phyloP scores from a whole-genome alignment of 2,797 vertebrate genomes.

The Microhierax caerulescens region DNA sequence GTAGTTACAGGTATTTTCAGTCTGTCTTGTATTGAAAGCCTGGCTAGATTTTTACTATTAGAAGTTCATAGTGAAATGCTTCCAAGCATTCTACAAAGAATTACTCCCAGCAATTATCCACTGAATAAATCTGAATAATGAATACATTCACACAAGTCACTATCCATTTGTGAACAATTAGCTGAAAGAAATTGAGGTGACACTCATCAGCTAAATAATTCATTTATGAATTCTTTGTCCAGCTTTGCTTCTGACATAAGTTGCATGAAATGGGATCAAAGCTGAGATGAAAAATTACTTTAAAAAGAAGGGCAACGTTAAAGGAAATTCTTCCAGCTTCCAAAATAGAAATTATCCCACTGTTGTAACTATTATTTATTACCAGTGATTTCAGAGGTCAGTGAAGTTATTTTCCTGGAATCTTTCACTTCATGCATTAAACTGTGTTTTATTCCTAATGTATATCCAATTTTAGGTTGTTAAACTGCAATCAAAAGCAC shows the following conservation, averaged over 20 bases:
- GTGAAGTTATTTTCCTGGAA: not conserved
- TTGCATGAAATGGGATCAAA: conserved; percentile 30
- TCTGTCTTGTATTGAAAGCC: not conserved
- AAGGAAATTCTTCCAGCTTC: not conserved
- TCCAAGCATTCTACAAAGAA: conserved; percentile 37
- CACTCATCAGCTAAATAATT: conserved; percentile 48
- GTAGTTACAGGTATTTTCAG: not conserved
- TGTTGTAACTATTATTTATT: not conserved
- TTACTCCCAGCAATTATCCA: conserved; percentile 52
- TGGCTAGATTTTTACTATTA: conserved; percentile 13
- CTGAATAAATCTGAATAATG: conserved; percentile 66
- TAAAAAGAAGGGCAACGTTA: not conserved
- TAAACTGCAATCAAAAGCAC: conserved; percentile 32
- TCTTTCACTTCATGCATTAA: not conserved
- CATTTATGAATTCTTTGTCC: conserved; percentile 23
- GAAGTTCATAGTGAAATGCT: conserved; percentile 4
- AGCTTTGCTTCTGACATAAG: not conserved
- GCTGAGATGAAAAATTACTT: not conserved
- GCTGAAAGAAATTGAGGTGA: conserved; percentile 42
- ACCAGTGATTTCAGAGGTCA: not conserved
- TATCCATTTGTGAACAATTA: conserved; percentile 58
- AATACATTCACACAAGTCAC: conserved; percentile 33
- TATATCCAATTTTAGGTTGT: conserved; percentile 5
- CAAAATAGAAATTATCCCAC: not conserved
- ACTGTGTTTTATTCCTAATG: not conserved